Conservation (phyloP, 2,113 vertebrate species). For the Uropsilus gracilis region DNA sequence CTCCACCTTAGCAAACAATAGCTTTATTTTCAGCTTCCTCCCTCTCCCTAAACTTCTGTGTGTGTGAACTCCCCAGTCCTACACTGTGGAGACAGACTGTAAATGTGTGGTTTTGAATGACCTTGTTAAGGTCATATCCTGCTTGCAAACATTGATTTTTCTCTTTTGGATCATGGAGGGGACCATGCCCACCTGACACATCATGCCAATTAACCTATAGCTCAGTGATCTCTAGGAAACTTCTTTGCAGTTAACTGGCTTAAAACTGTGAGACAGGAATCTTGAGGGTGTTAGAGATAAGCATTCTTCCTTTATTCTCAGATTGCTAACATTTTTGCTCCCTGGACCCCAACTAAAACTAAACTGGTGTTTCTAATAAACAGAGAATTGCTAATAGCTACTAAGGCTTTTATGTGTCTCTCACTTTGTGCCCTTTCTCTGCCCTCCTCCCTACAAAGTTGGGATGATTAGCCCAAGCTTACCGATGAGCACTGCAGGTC, state of each 20-base stretch:
- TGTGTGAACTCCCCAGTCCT: not conserved
- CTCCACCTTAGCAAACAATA: not conserved
- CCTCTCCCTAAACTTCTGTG: not conserved
- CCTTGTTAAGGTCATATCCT: not conserved
- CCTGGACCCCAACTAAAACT: not conserved
- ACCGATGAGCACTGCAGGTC: not conserved
- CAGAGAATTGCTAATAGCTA: not conserved
- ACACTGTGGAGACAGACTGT: not conserved
- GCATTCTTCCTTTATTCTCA: not conserved
- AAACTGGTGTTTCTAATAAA: not conserved
- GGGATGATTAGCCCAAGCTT: not conserved
- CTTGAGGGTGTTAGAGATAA: not conserved
- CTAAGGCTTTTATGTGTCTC: not conserved
- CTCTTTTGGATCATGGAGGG: not conserved
- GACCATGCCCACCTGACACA: not conserved
- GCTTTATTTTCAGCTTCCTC: not conserved
- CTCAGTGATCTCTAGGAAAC: not conserved
- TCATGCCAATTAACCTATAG: not conserved
- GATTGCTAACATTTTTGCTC: not conserved
- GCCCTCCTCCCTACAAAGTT: not conserved
- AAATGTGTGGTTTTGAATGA: not conserved
- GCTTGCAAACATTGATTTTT: not conserved
- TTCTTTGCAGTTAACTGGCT: not conserved
- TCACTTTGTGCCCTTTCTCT: not conserved
- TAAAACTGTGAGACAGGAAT: not conserved